A percentile compares a stretch with the other conserved stretches of the same genome.
These are phyloP conservation scores for Myripristis jacobus DNA, from an alignment of 2,797 vertebrate genomes.

Conservation along the genomic window DNA sequence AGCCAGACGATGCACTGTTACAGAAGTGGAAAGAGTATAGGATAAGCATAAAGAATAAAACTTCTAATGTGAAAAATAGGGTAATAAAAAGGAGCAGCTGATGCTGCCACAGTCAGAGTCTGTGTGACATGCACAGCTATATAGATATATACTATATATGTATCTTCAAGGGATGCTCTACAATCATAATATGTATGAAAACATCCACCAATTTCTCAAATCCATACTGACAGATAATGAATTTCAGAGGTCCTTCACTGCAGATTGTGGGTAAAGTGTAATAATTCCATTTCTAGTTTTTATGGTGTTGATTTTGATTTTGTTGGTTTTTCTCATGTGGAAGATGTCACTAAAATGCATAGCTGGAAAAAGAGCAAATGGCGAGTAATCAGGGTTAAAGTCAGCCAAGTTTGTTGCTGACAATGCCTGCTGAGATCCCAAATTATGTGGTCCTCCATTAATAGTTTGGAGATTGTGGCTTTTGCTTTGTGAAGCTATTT, in stretches of 20 bases:
- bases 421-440: constrained; percentile 50
- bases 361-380: not conserved
- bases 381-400: constrained; percentile 28
- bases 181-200: too few species aligned
- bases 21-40: constrained; percentile 4
- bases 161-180: too few species aligned
- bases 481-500: constrained; percentile 60
- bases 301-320: not conserved
- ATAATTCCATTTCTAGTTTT: not conserved
- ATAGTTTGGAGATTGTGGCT: constrained; percentile 61
- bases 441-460: constrained; percentile 65
- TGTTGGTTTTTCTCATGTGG: too few species aligned
- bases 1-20: constrained; percentile 39
- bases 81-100: constrained; percentile 14
- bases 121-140: not conserved
- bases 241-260: too few species aligned
- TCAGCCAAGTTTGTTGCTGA: constrained; percentile 50
- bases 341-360: not conserved
- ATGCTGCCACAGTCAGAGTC: not conserved
- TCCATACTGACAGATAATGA: too few species aligned
- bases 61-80: constrained; percentile 19
- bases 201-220: too few species aligned
- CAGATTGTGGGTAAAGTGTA: not conserved
- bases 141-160: too few species aligned
- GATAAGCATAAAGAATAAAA: constrained; percentile 26